Base-by-base conservation (phyloP, 2,888 invertebrate genomes). In the Lomographa bimaculata region DNA sequence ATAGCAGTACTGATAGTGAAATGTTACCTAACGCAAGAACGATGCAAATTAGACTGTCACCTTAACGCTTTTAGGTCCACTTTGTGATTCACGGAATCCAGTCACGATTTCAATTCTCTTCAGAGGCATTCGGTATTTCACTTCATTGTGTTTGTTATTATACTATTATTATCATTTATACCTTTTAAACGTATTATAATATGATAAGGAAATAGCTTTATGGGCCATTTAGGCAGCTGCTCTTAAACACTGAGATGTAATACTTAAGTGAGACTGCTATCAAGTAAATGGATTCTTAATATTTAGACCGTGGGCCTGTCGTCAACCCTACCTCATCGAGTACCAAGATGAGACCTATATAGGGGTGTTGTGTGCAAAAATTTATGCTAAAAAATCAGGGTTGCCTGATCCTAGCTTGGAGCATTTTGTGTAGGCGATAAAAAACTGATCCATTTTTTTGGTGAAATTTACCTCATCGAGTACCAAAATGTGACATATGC, bases 1-100 rank as follows among this genome's bases (percentile, higher is more conserved):
- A 86, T 62, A 75, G 83, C 78, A 71, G 65, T 74, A 81, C 73
- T 68, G 73, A 79, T 78, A 81, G 80, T 77, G 78, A 82, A 84
- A 84, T 79, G 79, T 71, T 78, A 66, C 68, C 58, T 60, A 57
- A 65, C 61, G 60, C 63, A 52, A 54, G 54, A 54, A 55, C 71
- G 64, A 72, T 69, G 73, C 60, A 79, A 80, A 79, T 74, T 60
- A 71, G 68, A 73, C 74, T 70, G 71, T 74, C 62, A 46, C 29
- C 7, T 23, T 53, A 63, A 53, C 34, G 28, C 5, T 20, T 44
- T 69, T 80, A 76, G 68, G 71, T 65, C 57, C 69, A 61, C 57
- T 66, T 73, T 73, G 52, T 60, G 40, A 48, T 46, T 44, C 44
- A 46, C 34, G 37, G 18, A 11, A 4, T 18, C 21, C 9, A 59